These are phyloP conservation scores for Aratinga solstitialis DNA, from an alignment of 2,797 vertebrate genomes.

Conservation along the genomic window DNA sequence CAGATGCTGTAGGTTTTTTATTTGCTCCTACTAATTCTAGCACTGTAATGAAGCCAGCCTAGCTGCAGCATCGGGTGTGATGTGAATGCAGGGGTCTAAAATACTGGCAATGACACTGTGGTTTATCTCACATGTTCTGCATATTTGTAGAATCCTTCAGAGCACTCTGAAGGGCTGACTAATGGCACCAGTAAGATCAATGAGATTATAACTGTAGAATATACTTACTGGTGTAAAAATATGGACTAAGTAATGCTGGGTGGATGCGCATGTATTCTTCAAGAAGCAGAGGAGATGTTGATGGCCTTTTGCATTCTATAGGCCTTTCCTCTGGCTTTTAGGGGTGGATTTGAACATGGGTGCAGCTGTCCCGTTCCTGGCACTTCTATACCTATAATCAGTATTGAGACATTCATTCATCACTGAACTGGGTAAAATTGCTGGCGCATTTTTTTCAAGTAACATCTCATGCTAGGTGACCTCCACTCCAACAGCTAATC, in stretches of 20 bases:
- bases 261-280: accelerated
- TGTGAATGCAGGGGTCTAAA: background rate
- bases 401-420: background rate
- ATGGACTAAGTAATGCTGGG: background rate
- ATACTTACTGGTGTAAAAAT: background rate
- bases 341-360: background rate
- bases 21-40: background rate
- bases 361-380: background rate
- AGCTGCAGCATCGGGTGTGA: background rate
- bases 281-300: background rate
- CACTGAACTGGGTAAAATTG: background rate
- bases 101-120: background rate
- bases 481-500: background rate
- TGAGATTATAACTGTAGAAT: background rate
- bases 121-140: background rate
- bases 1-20: background rate
- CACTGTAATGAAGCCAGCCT: background rate
- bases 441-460: background rate
- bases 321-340: background rate
- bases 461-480: background rate
- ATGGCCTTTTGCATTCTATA: background rate
- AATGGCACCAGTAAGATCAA: background rate
- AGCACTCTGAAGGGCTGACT: background rate
- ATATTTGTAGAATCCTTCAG: background rate
- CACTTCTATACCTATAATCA: background rate